These are phyloP conservation scores for Sceloporus undulatus DNA, from an alignment of 2,113 vertebrate species.

Conservation along the genomic window DNA sequence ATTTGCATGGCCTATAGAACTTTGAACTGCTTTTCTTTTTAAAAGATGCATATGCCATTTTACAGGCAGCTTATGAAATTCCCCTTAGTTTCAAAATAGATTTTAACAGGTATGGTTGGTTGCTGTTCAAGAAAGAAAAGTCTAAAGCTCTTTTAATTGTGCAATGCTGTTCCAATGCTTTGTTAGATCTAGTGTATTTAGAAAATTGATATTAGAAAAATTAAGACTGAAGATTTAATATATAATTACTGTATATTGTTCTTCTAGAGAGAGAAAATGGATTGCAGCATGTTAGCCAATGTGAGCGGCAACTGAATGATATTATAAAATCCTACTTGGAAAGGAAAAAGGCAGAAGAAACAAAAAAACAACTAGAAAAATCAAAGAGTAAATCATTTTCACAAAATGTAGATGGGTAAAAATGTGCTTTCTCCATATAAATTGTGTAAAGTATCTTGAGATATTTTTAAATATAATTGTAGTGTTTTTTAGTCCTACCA, in stretches of 20 bases:
- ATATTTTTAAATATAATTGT: not conserved
- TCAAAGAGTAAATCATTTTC: conserved; percentile 12
- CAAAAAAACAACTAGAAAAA: conserved; percentile 55
- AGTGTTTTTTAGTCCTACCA: not conserved
- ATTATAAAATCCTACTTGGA: conserved; percentile 73
- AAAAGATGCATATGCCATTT: fast-evolving
- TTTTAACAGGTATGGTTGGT: not conserved
- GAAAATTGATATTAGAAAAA: not conserved
- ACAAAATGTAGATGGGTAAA: conserved; percentile 7
- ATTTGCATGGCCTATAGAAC: not conserved
- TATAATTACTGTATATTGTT: conserved; percentile 32
- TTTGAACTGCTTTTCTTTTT: not conserved
- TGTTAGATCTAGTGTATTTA: not conserved
- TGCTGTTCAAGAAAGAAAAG: not conserved
- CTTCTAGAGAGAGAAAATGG: conserved; percentile 76
- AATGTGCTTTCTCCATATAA: not conserved
- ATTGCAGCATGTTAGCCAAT: conserved; percentile 75
- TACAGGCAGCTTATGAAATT: not conserved
- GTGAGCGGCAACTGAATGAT: conserved; percentile 70
- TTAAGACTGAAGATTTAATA: not conserved
- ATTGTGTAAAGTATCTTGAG: not conserved
- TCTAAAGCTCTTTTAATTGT: not conserved
- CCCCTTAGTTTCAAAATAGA: not conserved
- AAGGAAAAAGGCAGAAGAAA: conserved; percentile 64
- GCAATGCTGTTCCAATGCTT: not conserved